Evolutionary conservation across 2,888 invertebrate species (phyloP), one percentile per base, ranked within the genome.

Genomic region (Agrotis puta): DNA sequence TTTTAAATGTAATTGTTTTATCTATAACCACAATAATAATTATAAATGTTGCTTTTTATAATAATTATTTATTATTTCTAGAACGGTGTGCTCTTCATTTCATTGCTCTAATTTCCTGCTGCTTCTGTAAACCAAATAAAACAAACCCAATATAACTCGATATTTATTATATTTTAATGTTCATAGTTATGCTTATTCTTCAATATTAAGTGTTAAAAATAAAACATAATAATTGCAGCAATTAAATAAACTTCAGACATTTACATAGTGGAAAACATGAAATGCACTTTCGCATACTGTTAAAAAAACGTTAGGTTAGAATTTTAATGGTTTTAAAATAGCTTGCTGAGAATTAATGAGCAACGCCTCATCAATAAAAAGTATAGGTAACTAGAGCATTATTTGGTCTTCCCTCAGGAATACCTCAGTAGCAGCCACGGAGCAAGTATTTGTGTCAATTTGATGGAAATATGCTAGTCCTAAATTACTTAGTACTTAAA

Each of bases 91-190:
- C 27, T 7, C 20, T 24, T 14, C 47, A 50, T 68, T 56, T 58
- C 57, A 67, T 22, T 57, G 18, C 27, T 18, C 27, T 48, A 51
- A 67, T 81, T 81, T 81, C 64, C 64, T 72, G 67, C 2, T 11
- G 3, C 9, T 33, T 16, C 24, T 64, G n/a, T 76, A 16, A 51
- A 67, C 33, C 33, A 64, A 77, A 64, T n/a, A 51, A 50, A 70
- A 63, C 2, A 50, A 57, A 58, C 24, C 16, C 48, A 22, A 51
- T 48, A 24, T 58, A 45, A 27, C 53, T 20, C 4, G 16, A 16
- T 47, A 58, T 50, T 9, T 20, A 27, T 47, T 24, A 45, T 47
- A 48, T 20, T 33, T 62, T 24, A 24, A 64, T 47, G 22, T 20
- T 33, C 27, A 70, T 50, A 13, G n/a, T 48, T 22, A 43, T 51